A percentile compares a stretch with the other conserved stretches of the same genome.
Evolutionary conservation across 2,113 vertebrate species (phyloP).

Genomic region (Scortum barcoo): DNA sequence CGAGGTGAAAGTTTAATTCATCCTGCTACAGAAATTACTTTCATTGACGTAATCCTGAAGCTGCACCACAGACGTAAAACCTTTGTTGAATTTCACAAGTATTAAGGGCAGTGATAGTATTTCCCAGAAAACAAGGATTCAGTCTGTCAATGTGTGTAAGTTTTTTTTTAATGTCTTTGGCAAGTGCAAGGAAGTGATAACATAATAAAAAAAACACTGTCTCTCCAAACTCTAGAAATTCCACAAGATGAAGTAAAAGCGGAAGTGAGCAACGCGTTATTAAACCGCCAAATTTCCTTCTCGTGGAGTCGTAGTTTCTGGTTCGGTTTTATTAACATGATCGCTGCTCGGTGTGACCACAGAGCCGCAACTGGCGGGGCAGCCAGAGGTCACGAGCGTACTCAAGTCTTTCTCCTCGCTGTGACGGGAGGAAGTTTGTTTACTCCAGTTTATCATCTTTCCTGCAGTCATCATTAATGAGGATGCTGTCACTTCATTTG

Average conservation of each 20-base stretch:
- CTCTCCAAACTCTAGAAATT: slow-evolving; percentile 40
- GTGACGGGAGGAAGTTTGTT: slow-evolving; percentile 2
- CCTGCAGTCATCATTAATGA: slow-evolving; percentile 20
- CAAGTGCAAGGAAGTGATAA: background rate
- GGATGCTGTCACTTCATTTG: background rate
- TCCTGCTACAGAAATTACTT: slow-evolving; percentile 14
- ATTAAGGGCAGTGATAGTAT: background rate
- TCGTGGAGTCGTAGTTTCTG: background rate
- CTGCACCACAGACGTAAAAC: background rate
- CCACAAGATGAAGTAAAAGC: background rate
- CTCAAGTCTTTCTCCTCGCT: background rate
- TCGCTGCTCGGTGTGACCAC: background rate
- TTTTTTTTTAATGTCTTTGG: background rate
- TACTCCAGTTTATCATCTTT: slow-evolving; percentile 22
- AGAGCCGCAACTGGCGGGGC: background rate
- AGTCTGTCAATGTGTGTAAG: background rate
- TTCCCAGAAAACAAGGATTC: slow-evolving; percentile 16
- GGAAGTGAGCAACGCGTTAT: background rate
- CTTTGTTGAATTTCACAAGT: slow-evolving; percentile 6
- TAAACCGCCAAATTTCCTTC: background rate
- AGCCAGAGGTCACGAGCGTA: background rate
- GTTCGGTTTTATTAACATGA: background rate
- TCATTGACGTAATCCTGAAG: background rate
- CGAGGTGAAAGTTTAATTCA: background rate
- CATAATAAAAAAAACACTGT: background rate